Base-by-base conservation (phyloP, 2,113 vertebrate species). In the Epinephelus lanceolatus region DNA sequence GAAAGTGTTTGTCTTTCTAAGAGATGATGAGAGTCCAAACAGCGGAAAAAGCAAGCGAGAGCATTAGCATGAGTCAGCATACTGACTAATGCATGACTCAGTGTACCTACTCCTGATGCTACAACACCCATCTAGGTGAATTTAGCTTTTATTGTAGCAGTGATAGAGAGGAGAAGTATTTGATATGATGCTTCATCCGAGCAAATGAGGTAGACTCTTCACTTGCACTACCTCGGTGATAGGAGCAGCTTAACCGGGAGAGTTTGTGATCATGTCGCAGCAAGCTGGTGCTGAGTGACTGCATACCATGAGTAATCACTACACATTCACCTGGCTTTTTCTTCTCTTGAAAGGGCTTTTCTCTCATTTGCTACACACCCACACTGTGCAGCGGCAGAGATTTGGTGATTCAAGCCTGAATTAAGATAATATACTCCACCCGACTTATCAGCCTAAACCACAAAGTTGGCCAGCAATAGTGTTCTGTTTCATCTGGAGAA, bases 1-100 rank as follows among this genome's bases (percentile, higher is more conserved):
- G 14, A 67, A 76, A 42, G 15, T 55, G 65, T 55, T 78, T 77
- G 57, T 78, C 12, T 76, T 57, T 55, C 57, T 69, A 9, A 72
- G 49, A 69, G 19, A 18, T 42, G 40, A 77, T 49, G 47, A 75
- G 51, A 23, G 17, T 25, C 61, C 25, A 18, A 65, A 25, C 17
- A 55, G 71, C 8, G 5, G 47, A 65, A 53, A 53, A 10, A 66
- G 60, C 66, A 76, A 30, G 14, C 40, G 56, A 45, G 47, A 61
- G 25, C 49, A 56, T 40, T 45, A 74, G 49, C 67, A 81, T 87
- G 84, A 91, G 65, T 92, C 89, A 88, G 71, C 63, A 42, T 45
- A 27, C 68, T 85, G 81, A 89, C 83, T 88, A 75, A 88, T 25
- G 7, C 78, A 80, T 83, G 81, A 89, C 37, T 89, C 86, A 75